Evolutionary conservation across 2,797 vertebrate genomes (phyloP).

Genomic region (Leucoraja ocellata): DNA sequence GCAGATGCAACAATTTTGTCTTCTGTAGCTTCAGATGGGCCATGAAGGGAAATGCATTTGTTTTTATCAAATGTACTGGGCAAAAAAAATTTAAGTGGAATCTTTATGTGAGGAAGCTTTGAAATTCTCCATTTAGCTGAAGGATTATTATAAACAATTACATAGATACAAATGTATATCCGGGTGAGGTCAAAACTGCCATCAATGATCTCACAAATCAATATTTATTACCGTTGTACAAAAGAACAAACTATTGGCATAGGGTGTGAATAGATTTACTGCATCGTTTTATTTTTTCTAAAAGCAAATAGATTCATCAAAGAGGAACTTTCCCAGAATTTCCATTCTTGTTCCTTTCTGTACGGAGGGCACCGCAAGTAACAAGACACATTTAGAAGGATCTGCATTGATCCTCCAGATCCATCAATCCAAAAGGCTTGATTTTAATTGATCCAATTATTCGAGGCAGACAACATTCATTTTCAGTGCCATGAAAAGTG

Average conservation of each 20-base stretch:
- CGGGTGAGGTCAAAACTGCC: constrained; percentile 58
- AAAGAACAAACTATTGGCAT: not conserved
- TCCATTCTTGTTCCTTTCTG: not conserved
- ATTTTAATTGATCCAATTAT: no score
- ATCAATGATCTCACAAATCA: not conserved
- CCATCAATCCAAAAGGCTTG: not conserved
- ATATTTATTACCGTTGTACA: no score
- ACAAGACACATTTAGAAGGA: not conserved
- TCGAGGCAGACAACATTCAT: no score
- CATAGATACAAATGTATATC: constrained; percentile 79
- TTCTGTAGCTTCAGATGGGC: constrained; percentile 66
- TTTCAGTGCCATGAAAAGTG: no score
- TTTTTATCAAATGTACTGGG: constrained; percentile 87
- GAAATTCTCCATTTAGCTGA: constrained; percentile 72
- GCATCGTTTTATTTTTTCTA: not conserved
- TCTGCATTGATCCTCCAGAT: not conserved
- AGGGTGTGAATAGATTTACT: not conserved
- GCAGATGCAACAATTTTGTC: not conserved
- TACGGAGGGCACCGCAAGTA: not conserved
- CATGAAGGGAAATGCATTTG: constrained; percentile 78
- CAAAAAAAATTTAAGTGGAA: constrained; percentile 86
- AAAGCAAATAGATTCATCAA: not conserved
- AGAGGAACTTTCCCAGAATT: not conserved
- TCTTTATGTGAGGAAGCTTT: constrained; percentile 73
- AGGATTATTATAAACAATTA: constrained; percentile 75